Conservation (phyloP, 2,888 invertebrate genomes). For the Apamea crenata region DNA sequence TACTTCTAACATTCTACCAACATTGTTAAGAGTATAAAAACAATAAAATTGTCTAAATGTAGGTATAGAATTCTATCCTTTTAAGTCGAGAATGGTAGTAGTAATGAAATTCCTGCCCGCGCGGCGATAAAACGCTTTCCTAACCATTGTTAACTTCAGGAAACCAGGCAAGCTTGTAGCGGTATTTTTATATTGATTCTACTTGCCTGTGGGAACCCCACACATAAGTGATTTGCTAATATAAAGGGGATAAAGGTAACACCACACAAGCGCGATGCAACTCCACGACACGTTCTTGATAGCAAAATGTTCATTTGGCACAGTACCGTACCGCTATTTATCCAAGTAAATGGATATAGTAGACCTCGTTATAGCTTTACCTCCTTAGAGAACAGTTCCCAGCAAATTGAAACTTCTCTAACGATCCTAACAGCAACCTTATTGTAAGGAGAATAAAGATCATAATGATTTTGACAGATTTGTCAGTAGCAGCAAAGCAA, state of each 20-base stretch:
- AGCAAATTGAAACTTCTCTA: background rate
- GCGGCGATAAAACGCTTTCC: slow-evolving; percentile 5
- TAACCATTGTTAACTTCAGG: background rate
- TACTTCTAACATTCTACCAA: too few species aligned
- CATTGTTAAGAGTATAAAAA: background rate
- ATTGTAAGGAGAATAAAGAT: too few species aligned
- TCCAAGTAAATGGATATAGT: background rate
- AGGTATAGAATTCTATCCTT: background rate
- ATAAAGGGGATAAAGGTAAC: background rate
- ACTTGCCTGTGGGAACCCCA: background rate
- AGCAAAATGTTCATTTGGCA: background rate
- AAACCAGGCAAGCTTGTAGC: background rate
- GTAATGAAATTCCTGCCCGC: slow-evolving; percentile 21
- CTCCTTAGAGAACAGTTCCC: background rate
- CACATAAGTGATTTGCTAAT: background rate
- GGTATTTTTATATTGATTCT: background rate
- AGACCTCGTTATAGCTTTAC: background rate
- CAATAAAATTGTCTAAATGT: background rate
- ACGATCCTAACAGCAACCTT: too few species aligned
- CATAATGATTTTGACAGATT: too few species aligned
- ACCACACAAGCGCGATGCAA: background rate
- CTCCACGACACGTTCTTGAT: background rate
- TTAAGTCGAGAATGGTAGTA: background rate
- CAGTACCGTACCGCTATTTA: background rate
- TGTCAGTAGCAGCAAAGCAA: too few species aligned